phyloP scores from a whole-genome alignment of 2,888 invertebrate genomes.

The Polietes domitor region DNA sequence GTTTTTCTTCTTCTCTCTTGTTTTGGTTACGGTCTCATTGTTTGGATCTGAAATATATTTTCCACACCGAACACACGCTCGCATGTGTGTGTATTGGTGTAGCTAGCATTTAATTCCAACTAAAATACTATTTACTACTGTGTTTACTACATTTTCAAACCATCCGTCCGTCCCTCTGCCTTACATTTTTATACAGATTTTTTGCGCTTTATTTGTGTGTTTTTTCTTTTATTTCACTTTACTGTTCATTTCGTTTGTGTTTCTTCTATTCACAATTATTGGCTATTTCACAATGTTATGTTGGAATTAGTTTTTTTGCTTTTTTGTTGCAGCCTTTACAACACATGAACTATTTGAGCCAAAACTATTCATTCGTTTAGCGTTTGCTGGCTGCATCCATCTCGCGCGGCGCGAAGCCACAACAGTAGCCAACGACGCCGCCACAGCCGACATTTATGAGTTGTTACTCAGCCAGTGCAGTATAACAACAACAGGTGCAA shows the following conservation, averaged over 20 bases:
- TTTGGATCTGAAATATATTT: background rate
- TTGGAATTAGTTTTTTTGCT: background rate
- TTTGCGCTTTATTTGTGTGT: too few relatives aligned
- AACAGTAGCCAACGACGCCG: constrained; percentile 6
- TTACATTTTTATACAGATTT: background rate
- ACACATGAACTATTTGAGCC: constrained; percentile 30
- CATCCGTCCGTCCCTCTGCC: background rate
- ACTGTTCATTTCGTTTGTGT: background rate
- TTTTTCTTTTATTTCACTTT: background rate
- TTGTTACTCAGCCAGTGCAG: constrained; percentile 8
- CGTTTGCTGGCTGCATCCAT: background rate
- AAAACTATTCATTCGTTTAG: constrained; percentile 20
- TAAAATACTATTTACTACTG: constrained; percentile 19
- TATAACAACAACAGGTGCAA: constrained; percentile 24
- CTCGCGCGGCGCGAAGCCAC: background rate
- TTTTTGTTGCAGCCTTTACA: background rate
- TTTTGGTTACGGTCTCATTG: constrained; percentile 24
- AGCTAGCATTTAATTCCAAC: constrained; percentile 10
- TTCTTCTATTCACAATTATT: background rate
- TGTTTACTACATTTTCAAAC: background rate
- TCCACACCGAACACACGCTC: background rate
- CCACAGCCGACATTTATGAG: constrained; percentile 25
- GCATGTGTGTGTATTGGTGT: background rate
- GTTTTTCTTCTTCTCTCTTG: background rate
- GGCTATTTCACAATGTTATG: constrained; percentile 4